Conservation (phyloP, 92 coral and sea anemone genomes). For the Epizoanthus stellaris region DNA sequence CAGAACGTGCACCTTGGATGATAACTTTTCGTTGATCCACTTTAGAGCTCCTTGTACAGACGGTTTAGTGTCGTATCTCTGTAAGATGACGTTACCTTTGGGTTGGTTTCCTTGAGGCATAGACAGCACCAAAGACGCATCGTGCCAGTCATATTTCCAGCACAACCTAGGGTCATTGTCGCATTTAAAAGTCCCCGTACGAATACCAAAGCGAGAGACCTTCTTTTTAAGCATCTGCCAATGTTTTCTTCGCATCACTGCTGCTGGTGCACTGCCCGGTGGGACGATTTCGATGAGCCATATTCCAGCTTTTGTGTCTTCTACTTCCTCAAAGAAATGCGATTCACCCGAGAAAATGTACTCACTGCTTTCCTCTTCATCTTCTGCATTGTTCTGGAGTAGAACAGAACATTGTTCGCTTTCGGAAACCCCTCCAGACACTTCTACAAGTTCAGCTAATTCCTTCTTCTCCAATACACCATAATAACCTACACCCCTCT, state of each 20-base stretch:
- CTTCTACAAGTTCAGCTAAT: conserved; percentile 90
- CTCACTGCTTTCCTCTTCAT: conserved; percentile 65
- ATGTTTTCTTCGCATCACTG: conserved; percentile 72
- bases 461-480: conserved; percentile 96
- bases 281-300: conserved; percentile 97
- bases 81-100: conserved; percentile 94
- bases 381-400: conserved; percentile 53
- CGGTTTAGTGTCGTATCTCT: conserved; percentile 77
- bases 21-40: conserved; percentile 86
- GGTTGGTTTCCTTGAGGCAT: conserved; percentile 94
- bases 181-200: conserved; percentile 92
- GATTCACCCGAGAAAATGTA: conserved; percentile 88
- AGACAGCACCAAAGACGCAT: conserved; percentile 77
- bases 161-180: conserved; percentile 88
- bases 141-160: conserved; percentile 78
- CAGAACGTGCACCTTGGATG: conserved; percentile 69
- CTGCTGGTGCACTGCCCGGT: conserved; percentile 50
- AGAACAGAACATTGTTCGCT: conserved; percentile 78
- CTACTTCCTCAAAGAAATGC: conserved; percentile 96
- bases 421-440: conserved; percentile 86
- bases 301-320: conserved; percentile 98
- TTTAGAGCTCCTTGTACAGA: conserved; percentile 78
- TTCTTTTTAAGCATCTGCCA: conserved; percentile 80
- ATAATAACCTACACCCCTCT: conserved; percentile 93
- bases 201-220: conserved; percentile 89